Evolutionary conservation across 2,797 vertebrate species (phyloP), one percentile per base, ranked within the genome.

Genomic region (Enoplosus armatus): DNA sequence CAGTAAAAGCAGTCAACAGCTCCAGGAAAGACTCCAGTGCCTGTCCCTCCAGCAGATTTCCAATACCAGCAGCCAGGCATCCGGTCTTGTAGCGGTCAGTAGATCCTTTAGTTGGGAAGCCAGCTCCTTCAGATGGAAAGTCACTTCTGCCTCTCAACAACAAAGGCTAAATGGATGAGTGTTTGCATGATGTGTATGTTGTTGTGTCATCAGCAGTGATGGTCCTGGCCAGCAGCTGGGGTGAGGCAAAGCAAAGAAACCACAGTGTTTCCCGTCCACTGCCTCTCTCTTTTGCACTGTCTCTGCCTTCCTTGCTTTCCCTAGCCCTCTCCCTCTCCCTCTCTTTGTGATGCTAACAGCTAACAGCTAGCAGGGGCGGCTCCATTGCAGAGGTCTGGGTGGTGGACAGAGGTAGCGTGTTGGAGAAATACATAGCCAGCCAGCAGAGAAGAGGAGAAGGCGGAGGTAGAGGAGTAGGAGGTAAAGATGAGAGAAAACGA

Each of bases 291-390:
- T 61, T 72, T 65, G 56, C 65, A 64, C 26, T 63, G 33, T 47
- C 54, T 56, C 31, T 60, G 58, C 18, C 60, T 70, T 69, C 62
- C 69, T 73, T 16, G 10, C 54, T 70, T 70, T 60, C 61, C 79
- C 37, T 41, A 48, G 39, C 67, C 22, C 75, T 71, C 37, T 54
- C 63, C 66, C 35, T 54, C 63, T 68, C 35, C 43, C 69, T 58
- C 48, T 59, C 74, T 64, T 87, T 91, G 91, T 94, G 86, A 90
- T 91, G 88, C 91, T 93, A 93, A 88, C 71, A 68, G 89, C 88
- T 92, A 90, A 83, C 79, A 84, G 84, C 72, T 68, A 89, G 75
- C 78, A 85, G 82, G 85, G 87, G 89, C 67, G 90, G 85, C 90
- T 90, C 86, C 86, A 48, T 82, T 87, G 90, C 92, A 90, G 90